Conservation (phyloP, 2,113 vertebrate genomes). For the Pimephales promelas region DNA sequence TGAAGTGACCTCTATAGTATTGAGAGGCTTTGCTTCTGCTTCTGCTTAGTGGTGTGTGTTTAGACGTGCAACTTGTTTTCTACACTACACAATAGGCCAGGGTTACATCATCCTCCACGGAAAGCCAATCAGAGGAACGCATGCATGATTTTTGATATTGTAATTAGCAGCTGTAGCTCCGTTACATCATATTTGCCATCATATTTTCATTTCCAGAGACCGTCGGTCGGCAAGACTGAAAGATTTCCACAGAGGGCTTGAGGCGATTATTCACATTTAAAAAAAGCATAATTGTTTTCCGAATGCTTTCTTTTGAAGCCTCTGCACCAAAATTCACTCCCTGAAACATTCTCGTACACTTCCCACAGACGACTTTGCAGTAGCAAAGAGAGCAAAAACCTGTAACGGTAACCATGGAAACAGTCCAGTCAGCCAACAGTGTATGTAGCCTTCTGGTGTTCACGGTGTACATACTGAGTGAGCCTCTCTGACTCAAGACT, state of each 20-base stretch:
- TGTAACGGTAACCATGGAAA: conserved; percentile 62
- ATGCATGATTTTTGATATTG: conserved; percentile 8
- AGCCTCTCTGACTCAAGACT: conserved; percentile 41
- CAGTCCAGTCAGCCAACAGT: conserved; percentile 60
- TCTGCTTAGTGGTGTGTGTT: conserved; percentile 34
- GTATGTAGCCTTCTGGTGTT: conserved; percentile 55
- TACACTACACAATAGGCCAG: conserved; percentile 18
- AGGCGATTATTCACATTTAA: background rate
- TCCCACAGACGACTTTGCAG: conserved; percentile 54
- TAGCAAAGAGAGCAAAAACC: conserved; percentile 58
- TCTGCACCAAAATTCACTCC: conserved; percentile 57
- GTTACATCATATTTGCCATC: conserved; percentile 30
- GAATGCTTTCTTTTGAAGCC: conserved; percentile 42
- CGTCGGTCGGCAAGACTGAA: background rate
- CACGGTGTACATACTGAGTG: conserved; percentile 51
- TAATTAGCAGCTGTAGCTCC: conserved; percentile 28
- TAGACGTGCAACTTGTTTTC: conserved; percentile 17
- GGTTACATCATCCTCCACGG: conserved; percentile 14
- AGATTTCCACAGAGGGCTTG: conserved; percentile 9
- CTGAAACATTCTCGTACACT: conserved; percentile 48
- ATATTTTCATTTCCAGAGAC: conserved; percentile 1
- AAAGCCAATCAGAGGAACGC: conserved; percentile 8
- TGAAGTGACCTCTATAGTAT: conserved; percentile 63
- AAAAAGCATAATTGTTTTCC: background rate
- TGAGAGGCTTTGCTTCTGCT: conserved; percentile 53